Conservation (phyloP, 2,888 invertebrate species). For the Pristionchus exspectatus region DNA sequence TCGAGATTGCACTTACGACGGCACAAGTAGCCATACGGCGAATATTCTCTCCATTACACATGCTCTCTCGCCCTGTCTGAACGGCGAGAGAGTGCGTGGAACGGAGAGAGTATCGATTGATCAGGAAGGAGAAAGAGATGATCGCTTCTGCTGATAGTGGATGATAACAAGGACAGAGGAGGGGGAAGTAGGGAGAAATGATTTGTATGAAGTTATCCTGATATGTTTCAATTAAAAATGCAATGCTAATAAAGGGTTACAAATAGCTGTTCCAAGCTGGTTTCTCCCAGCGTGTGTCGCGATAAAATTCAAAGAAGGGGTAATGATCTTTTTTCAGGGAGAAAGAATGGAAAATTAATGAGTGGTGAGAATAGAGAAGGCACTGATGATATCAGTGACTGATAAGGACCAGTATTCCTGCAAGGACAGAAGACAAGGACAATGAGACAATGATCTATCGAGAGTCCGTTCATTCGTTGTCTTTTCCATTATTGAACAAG, state of each 20-base stretch:
- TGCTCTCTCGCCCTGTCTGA: neutral
- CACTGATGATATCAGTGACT: neutral
- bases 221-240: neutral
- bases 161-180: conserved; percentile 28
- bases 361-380: neutral
- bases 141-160: conserved; percentile 41
- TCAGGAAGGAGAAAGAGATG: neutral
- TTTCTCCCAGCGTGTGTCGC: too few relatives aligned
- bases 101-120: neutral
- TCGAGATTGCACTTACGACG: conserved; percentile 37
- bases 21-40: conserved; percentile 1
- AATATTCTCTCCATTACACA: neutral
- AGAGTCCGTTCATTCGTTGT: too few relatives aligned
- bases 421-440: neutral
- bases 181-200: neutral
- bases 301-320: neutral
- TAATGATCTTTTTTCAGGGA: neutral
- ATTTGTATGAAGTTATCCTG: neutral
- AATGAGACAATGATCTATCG: neutral
- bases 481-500: too few relatives aligned
- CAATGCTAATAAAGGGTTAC: neutral
- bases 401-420: neutral
- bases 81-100: neutral
- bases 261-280: neutral
- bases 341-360: neutral